Evolutionary conservation across 1,140 invertebrate species (phyloP).

Genomic region (Platyscapa corneri): DNA sequence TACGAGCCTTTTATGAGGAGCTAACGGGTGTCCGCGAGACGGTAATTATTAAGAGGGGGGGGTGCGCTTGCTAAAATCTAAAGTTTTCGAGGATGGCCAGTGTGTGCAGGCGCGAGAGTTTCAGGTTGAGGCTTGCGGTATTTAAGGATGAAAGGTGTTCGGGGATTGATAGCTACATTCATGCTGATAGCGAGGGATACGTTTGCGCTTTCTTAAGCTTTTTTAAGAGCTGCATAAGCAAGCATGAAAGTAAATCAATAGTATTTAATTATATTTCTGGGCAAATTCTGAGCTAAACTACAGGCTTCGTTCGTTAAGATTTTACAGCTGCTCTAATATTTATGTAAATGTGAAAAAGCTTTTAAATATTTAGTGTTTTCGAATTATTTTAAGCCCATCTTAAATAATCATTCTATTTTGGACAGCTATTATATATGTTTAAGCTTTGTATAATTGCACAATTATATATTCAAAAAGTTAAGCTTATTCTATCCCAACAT

Average conservation of each 20-base stretch:
- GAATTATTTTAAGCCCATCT: not conserved
- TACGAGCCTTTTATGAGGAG: slow-evolving; percentile 20
- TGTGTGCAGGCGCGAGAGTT: not conserved
- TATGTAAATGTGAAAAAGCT: not conserved
- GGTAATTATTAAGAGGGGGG: slow-evolving; percentile 10
- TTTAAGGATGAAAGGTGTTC: no score
- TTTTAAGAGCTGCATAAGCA: no score
- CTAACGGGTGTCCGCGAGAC: slow-evolving; percentile 10
- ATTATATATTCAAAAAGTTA: not conserved
- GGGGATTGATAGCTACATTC: no score
- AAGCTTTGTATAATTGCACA: not conserved
- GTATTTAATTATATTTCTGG: no score
- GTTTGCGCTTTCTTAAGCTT: no score
- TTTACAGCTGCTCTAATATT: no score
- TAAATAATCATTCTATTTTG: not conserved
- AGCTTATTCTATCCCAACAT: not conserved
- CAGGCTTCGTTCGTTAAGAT: no score
- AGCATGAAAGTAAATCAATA: no score
- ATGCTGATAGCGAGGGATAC: no score
- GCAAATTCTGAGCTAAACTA: no score
- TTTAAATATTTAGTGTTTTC: not conserved
- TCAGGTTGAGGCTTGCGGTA: no score
- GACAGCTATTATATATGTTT: not conserved
- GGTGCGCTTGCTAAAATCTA: not conserved
- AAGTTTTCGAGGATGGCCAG: no score